Base-by-base conservation (phyloP, 2,888 invertebrate species). In the Galeruca laticollis region DNA sequence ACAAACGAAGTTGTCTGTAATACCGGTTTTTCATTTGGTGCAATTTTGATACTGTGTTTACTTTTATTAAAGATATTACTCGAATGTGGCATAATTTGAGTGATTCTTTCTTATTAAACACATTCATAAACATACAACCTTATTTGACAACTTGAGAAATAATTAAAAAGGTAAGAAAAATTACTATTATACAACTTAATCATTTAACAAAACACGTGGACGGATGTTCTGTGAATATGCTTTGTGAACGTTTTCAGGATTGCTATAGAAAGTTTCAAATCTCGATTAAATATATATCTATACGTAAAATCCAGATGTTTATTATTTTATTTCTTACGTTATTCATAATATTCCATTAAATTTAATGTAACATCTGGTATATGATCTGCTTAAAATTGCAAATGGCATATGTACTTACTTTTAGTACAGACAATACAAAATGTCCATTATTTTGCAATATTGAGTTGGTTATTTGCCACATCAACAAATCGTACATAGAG, bases 31-130 rank as follows among this genome's bases (percentile, higher is more conserved):
- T 76, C 76, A 56, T 69, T 75, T 69, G 76, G 75, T 70, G 73
- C 63, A 75, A 72, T 74, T 77, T 75, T 74, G 76, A 78, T 76
- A 64, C 71, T 70, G 73, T 80, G 78, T 80, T 79, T 79, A 76
- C 68, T 73, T 74, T 75, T 72, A 69, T 76, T 70, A 71, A 61
- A 77, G 74, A 79, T 78, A 80, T 77, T 75, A 80, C 78, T 81
- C 82, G 82, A 82, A 82, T 82, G 82, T 81, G 81, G 81, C 80
- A 79, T 75, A 79, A 78, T 77, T 79, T 73, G 62, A 73, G 75
- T 75, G 76, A 70, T 73, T 76, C 70, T 70, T 69, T 71, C 63
- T 71, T 57, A 72, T 73, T 73, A 70, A 76, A 75, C 71, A 69
- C 70, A 70, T 72, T 74, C 64, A 76, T 67, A 71, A 75, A 71